Conservation (phyloP, 2,797 vertebrate species). For the Perodicticus potto region DNA sequence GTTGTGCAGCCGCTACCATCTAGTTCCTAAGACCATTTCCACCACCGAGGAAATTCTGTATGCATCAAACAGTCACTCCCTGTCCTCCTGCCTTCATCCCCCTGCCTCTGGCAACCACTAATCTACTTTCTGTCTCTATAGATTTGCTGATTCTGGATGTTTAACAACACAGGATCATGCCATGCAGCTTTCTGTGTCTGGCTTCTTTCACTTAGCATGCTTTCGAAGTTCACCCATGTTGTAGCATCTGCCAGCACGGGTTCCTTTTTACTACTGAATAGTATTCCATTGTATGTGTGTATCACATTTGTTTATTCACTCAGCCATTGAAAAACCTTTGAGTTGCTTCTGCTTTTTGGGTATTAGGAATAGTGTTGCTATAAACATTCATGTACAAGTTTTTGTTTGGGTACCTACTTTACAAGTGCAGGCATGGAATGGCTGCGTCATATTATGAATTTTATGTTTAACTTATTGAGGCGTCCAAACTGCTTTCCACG, state of each 20-base stretch:
- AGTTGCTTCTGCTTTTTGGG: neutral
- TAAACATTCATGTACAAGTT: neutral
- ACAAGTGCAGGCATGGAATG: neutral
- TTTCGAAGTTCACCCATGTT: neutral
- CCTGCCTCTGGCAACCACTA: neutral
- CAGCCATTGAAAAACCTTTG: neutral
- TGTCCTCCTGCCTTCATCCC: neutral
- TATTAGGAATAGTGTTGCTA: neutral
- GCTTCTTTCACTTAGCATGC: neutral
- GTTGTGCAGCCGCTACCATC: neutral
- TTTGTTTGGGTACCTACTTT: neutral
- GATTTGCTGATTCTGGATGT: slow-evolving; percentile 5
- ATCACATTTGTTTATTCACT: neutral
- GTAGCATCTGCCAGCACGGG: neutral
- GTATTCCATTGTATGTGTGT: neutral
- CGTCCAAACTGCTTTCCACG: neutral
- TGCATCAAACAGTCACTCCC: neutral
- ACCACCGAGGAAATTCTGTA: neutral
- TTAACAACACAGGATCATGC: neutral
- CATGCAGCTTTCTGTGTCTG: neutral
- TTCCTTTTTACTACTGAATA: neutral
- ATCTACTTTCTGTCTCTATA: neutral
- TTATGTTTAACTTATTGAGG: neutral
- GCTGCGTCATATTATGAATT: neutral
- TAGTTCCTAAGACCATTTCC: neutral